These are phyloP conservation scores for Bactericera cockerelli DNA, from an alignment of 1,140 invertebrate species.

Conservation along the genomic window DNA sequence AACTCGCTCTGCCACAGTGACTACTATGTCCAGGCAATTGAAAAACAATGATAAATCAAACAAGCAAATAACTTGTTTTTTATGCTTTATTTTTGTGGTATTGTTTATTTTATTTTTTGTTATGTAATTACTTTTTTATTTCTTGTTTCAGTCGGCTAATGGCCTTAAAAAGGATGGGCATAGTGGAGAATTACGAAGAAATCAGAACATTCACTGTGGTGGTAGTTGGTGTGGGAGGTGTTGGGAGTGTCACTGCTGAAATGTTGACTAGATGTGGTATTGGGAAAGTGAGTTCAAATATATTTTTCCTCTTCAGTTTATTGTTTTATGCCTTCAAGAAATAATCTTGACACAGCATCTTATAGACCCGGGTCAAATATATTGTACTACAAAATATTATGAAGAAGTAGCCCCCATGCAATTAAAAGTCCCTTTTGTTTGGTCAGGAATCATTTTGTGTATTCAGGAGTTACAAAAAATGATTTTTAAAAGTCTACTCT, in stretches of 20 bases:
- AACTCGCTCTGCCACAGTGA: too few species aligned
- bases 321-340: too few species aligned
- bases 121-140: conserved; percentile 15
- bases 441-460: too few species aligned
- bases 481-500: too few species aligned
- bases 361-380: too few species aligned
- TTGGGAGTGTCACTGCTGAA: conserved; percentile 97
- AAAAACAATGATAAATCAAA: background rate
- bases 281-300: conserved; percentile 73
- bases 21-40: background rate
- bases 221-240: conserved; percentile 95
- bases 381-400: too few species aligned
- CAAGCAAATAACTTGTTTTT: background rate
- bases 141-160: conserved; percentile 86
- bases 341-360: too few species aligned
- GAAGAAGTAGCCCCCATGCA: too few species aligned
- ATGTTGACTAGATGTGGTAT: conserved; percentile 98
- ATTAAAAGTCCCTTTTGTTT: too few species aligned
- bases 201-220: conserved; percentile 83
- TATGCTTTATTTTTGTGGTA: conserved; percentile 11
- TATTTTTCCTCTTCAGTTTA: too few species aligned
- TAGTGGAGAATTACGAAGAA: conserved; percentile 95
- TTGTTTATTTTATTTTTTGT: background rate
- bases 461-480: too few species aligned
- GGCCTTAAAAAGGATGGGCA: conserved; percentile 97